These are phyloP conservation scores for Drosophila infuscata DNA, from an alignment of 2,888 invertebrate genomes.

Conservation along the genomic window DNA sequence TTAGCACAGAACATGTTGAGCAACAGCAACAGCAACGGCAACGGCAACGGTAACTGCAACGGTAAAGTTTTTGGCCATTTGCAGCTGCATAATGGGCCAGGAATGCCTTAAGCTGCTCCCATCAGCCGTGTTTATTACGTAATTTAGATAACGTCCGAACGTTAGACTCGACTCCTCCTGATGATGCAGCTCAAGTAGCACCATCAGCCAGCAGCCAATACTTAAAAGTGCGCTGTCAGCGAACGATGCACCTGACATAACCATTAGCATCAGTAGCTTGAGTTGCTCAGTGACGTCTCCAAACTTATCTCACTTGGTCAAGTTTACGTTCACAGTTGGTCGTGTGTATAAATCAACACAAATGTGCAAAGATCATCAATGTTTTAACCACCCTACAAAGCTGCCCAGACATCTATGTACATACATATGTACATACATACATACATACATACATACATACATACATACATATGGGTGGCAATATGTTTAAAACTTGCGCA, in stretches of 20 bases:
- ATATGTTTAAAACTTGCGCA: background rate
- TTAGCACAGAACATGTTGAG: constrained; percentile 71
- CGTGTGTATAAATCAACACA: constrained; percentile 51
- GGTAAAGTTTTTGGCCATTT: constrained; percentile 74
- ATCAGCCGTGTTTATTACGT: constrained; percentile 62
- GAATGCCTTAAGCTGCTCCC: constrained; percentile 46
- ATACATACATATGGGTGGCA: background rate
- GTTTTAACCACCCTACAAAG: constrained; percentile 47
- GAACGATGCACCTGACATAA: constrained; percentile 12
- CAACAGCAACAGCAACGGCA: constrained; percentile 31
- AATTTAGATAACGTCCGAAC: constrained; percentile 48
- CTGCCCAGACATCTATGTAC: constrained; percentile 7
- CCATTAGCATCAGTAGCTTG: constrained; percentile 33
- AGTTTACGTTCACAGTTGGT: constrained; percentile 31
- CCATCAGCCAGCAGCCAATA: constrained; percentile 6
- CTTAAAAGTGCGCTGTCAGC: constrained; percentile 49
- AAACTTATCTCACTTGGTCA: constrained; percentile 23
- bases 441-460: background rate
- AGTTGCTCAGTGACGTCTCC: constrained; percentile 41
- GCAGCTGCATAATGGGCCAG: constrained; percentile 64
- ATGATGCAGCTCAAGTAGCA: constrained; percentile 4
- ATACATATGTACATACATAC: background rate
- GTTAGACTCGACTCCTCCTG: background rate
- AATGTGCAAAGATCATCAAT: constrained; percentile 41
- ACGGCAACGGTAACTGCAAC: constrained; percentile 58